Percentiles rank a stretch among this genome's conserved stretches.
Conservation (phyloP, 2,797 vertebrate species). For the Spondyliosoma cantharus region DNA sequence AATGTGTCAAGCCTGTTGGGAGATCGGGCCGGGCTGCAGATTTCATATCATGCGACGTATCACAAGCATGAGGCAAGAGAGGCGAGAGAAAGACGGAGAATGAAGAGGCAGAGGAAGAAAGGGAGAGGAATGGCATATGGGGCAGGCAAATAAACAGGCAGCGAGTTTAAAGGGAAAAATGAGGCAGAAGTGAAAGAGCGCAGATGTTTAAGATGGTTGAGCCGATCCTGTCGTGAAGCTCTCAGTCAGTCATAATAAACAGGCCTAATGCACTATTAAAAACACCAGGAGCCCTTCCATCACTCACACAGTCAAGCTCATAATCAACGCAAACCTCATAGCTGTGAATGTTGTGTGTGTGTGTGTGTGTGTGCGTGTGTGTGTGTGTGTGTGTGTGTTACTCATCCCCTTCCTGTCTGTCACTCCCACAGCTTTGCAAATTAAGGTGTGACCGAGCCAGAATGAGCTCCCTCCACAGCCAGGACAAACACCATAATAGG, state of each 20-base stretch:
- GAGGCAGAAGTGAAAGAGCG: slow-evolving; percentile 25
- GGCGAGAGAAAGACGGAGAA: neutral
- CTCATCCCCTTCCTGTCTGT: slow-evolving; percentile 45
- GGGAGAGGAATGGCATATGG: slow-evolving; percentile 6
- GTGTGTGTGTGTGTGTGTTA: slow-evolving; percentile 15
- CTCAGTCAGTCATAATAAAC: slow-evolving; percentile 73
- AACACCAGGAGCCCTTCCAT: slow-evolving; percentile 76
- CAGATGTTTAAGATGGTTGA: slow-evolving; percentile 59
- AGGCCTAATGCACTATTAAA: slow-evolving; percentile 66
- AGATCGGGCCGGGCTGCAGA: slow-evolving; percentile 18
- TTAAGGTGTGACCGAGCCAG: slow-evolving; percentile 65
- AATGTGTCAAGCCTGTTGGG: slow-evolving; percentile 16
- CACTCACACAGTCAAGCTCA: slow-evolving; percentile 67
- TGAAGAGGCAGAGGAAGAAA: slow-evolving; percentile 14
- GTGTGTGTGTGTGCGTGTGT: slow-evolving; percentile 17
- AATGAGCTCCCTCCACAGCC: slow-evolving; percentile 56
- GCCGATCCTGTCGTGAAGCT: slow-evolving; percentile 61
- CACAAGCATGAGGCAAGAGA: slow-evolving; percentile 15
- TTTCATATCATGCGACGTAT: slow-evolving; percentile 28
- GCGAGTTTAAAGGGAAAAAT: slow-evolving; percentile 26
- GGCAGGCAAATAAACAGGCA: slow-evolving; percentile 41
- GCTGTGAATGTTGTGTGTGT: slow-evolving; percentile 19
- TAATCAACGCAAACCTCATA: slow-evolving; percentile 62
- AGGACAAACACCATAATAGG: slow-evolving; percentile 60
- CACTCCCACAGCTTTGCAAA: slow-evolving; percentile 68